Conservation (phyloP, 2,113 vertebrate species). For the Gopherus evgoodei region DNA sequence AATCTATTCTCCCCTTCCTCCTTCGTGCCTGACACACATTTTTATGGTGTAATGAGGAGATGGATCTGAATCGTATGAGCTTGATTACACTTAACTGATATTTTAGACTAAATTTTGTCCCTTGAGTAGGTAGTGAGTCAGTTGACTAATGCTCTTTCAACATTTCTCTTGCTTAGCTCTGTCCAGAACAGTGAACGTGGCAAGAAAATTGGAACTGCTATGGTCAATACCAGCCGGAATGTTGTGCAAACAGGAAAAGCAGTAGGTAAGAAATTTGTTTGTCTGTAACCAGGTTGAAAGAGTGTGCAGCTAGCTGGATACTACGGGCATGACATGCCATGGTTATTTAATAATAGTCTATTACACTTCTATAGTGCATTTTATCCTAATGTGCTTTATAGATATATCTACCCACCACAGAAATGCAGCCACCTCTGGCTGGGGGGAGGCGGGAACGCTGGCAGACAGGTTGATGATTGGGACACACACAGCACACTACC, state of each 20-base stretch:
- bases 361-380: neutral
- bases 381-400: neutral
- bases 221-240: conserved; percentile 94
- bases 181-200: conserved; percentile 98
- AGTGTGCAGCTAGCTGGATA: neutral
- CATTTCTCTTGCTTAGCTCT: conserved; percentile 82
- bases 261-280: conserved; percentile 85
- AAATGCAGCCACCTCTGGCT: neutral
- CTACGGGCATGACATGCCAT: rapidly evolving
- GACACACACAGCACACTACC: neutral
- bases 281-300: neutral
- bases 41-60: neutral
- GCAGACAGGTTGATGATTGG: neutral
- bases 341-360: neutral
- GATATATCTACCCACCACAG: neutral
- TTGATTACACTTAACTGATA: neutral
- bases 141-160: neutral
- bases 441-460: neutral
- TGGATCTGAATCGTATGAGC: neutral
- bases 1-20: neutral
- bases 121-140: neutral
- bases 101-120: neutral
- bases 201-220: conserved; percentile 94
- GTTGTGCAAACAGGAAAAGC: conserved; percentile 96
- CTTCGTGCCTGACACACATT: neutral